Evolutionary conservation across 1,140 invertebrate genomes (phyloP), one percentile per base, ranked within the genome.

Genomic region (Cydia pomonella): DNA sequence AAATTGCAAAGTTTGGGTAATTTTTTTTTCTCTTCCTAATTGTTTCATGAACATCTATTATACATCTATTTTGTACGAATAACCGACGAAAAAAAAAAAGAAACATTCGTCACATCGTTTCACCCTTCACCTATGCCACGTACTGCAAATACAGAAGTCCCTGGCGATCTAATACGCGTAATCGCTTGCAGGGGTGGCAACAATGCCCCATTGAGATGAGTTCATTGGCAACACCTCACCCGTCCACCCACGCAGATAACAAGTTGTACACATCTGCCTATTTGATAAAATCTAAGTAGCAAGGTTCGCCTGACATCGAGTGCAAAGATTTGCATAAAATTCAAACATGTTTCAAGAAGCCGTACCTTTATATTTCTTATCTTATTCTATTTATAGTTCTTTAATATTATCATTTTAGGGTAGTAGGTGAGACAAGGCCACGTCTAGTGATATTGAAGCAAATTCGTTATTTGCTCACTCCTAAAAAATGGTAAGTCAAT

Each of bases 191-290:
- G 84, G 87, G 90, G 88, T 85, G 75, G 69, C 79, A 88, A 92
- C 90, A 92, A 91, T 85, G 87, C 80, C 79, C 80, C 90, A 86
- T 91, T 92, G 86, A 87, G 82, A 84, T 80, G 81, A 78, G 83
- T 85, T 85, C 88, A 87, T 85, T 84, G 88, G 83, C 85, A 88
- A 87, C 85, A 82, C 75, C 76, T 84, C 86, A 80, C 82, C 82
- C 79, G 83, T 90, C 85, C 90, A 86, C 89, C 90, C 90, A 92
- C 90, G 89, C 89, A 81, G 89, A 92, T 91, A 92, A 89, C 90
- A 90, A 91, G 89, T 89, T 87, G 83, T 80, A 86, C 74, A 91
- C 90, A 92, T 91, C 90, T 92, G 90, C 89, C 86, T 84, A 78
- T 84, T 85, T 82, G 85, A 87, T 85, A 80, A 79, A 86, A 87